Evolutionary conservation across 2,113 vertebrate genomes (phyloP).

Genomic region (Pluvialis apricaria): DNA sequence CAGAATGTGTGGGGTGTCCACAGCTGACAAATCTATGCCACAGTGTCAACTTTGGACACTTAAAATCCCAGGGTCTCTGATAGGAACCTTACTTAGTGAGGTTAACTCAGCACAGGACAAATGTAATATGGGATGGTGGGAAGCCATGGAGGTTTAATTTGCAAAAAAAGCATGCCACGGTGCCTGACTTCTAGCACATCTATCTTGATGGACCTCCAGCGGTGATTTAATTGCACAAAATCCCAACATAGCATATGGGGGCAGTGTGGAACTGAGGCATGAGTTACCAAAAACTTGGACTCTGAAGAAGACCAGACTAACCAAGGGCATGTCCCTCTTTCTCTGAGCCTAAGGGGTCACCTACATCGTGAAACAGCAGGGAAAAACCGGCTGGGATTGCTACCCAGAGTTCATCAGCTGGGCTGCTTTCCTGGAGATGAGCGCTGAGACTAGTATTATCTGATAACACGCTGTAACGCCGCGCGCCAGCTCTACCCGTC

Average conservation of each 20-base stretch:
- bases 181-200: not conserved
- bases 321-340: not conserved
- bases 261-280: not conserved
- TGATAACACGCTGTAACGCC: not conserved
- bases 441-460: not conserved
- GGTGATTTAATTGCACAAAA: not conserved
- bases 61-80: not conserved
- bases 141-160: not conserved
- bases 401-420: not conserved
- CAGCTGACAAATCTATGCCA: not conserved
- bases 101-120: not conserved
- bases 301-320: not conserved
- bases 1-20: rapidly evolving
- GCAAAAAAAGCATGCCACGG: rapidly evolving
- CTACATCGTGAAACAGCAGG: not conserved
- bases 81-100: not conserved
- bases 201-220: not conserved
- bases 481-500: not conserved
- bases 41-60: not conserved
- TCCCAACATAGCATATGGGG: rapidly evolving
- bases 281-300: not conserved
- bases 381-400: not conserved
- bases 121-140: rapidly evolving
- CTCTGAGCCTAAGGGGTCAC: not conserved
- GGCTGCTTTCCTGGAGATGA: not conserved